phyloP scores from a whole-genome alignment of 2,113 vertebrate species.

The Mus pahari region DNA sequence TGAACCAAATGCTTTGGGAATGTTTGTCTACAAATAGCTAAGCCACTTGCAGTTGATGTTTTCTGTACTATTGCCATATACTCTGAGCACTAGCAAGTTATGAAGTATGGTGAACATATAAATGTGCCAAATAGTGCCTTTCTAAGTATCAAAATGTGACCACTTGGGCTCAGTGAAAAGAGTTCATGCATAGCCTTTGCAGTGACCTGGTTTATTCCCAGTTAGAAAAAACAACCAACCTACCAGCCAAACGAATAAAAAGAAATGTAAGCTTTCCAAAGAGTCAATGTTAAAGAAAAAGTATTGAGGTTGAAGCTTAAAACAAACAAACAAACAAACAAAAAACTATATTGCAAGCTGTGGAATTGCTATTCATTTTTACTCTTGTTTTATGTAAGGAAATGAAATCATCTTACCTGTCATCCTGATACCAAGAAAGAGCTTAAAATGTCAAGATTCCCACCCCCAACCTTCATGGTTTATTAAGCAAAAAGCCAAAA shows the following conservation, averaged over 20 bases:
- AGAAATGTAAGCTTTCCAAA: neutral
- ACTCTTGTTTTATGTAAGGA: neutral
- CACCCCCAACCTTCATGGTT: conserved; percentile 42
- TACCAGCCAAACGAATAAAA: neutral
- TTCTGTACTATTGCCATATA: neutral
- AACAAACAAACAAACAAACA: too few relatives aligned
- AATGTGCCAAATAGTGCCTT: neutral
- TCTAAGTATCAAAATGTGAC: neutral
- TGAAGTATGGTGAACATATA: neutral
- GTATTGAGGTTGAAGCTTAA: neutral
- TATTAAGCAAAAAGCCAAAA: conserved; percentile 71
- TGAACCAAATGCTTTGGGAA: neutral
- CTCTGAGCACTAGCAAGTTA: neutral
- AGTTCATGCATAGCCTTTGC: neutral
- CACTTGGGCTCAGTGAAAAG: neutral
- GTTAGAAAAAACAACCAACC: neutral
- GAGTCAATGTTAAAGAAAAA: too few relatives aligned
- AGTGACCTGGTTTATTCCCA: neutral
- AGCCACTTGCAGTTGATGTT: neutral
- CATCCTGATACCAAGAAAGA: conserved; percentile 22
- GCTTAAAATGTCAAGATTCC: conserved; percentile 62
- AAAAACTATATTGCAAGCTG: neutral
- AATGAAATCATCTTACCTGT: conserved; percentile 62
- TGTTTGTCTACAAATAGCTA: conserved; percentile 4
- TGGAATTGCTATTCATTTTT: neutral